These are phyloP conservation scores for Microctonus brassicae DNA, from an alignment of 2,888 invertebrate genomes.

Conservation along the genomic window DNA sequence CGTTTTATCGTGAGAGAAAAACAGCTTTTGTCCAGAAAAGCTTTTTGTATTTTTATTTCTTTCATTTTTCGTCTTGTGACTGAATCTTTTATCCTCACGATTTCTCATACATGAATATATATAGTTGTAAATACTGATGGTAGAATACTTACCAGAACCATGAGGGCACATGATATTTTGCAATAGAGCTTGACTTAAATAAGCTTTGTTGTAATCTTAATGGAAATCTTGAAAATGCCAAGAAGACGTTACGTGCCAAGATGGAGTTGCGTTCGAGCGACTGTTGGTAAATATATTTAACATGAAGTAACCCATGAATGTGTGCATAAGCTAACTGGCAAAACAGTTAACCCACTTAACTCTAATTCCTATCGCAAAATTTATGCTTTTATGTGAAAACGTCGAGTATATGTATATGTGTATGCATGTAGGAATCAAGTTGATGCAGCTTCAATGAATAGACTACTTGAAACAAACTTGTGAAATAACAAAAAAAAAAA, in stretches of 20 bases:
- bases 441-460: background rate
- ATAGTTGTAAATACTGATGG: background rate
- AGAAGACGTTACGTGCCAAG: background rate
- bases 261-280: background rate
- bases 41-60: slow-evolving; percentile 5
- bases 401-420: background rate
- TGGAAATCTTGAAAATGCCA: slow-evolving; percentile 23
- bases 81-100: background rate
- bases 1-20: slow-evolving; percentile 18
- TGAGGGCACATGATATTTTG: slow-evolving; percentile 4
- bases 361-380: background rate
- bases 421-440: background rate
- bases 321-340: background rate
- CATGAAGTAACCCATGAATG: background rate
- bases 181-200: slow-evolving; percentile 11
- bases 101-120: background rate
- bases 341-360: background rate
- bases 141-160: slow-evolving; percentile 2
- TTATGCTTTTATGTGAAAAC: background rate
- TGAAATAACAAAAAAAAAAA: background rate
- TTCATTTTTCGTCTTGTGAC: background rate
- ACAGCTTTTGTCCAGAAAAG: slow-evolving; percentile 5
- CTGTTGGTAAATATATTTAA: slow-evolving; percentile 9
- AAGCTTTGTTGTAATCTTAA: slow-evolving; percentile 22
- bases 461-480: background rate